phyloP scores from a whole-genome alignment of 2,797 vertebrate genomes.

The Sphaeramia orbicularis region DNA sequence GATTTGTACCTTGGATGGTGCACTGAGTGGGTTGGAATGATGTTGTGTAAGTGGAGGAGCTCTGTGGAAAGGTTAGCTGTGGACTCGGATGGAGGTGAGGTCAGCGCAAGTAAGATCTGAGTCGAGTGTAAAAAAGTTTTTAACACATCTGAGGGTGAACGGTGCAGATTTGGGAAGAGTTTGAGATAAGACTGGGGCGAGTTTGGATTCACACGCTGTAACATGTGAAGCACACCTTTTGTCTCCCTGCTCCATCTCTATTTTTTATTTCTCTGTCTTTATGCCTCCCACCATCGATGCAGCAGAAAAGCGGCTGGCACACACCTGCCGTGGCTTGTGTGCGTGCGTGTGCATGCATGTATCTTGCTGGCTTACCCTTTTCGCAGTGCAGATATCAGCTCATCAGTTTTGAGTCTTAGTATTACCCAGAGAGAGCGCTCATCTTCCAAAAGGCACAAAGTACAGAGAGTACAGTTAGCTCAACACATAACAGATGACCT shows the following conservation, averaged over 20 bases:
- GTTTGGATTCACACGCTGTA: slow-evolving; percentile 8
- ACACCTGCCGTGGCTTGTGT: slow-evolving; percentile 21
- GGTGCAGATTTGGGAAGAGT: slow-evolving; percentile 9
- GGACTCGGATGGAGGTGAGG: slow-evolving; percentile 11
- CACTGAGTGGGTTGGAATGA: slow-evolving; percentile 28
- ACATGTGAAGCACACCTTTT: slow-evolving; percentile 7
- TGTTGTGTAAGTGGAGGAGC: slow-evolving; percentile 17
- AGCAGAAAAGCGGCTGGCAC: slow-evolving; percentile 30
- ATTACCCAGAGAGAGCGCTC: slow-evolving; percentile 53
- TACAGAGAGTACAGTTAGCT: slow-evolving; percentile 45
- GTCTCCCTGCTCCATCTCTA: slow-evolving; percentile 3
- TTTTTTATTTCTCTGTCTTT: not conserved
- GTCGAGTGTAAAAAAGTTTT: slow-evolving; percentile 10
- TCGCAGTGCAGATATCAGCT: slow-evolving; percentile 65
- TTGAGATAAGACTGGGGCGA: slow-evolving; percentile 1
- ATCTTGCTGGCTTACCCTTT: slow-evolving; percentile 54
- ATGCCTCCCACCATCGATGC: slow-evolving; percentile 19
- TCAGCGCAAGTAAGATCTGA: slow-evolving; percentile 16
- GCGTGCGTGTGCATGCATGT: slow-evolving; percentile 37
- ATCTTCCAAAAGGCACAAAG: slow-evolving; percentile 40
- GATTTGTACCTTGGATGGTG: slow-evolving; percentile 20
- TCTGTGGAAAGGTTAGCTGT: not conserved
- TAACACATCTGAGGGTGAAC: slow-evolving; percentile 12
- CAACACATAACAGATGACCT: slow-evolving; percentile 70
- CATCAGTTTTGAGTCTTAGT: slow-evolving; percentile 43